These are phyloP conservation scores for Drosophila cognata DNA, from an alignment of 2,888 invertebrate genomes.

Conservation along the genomic window DNA sequence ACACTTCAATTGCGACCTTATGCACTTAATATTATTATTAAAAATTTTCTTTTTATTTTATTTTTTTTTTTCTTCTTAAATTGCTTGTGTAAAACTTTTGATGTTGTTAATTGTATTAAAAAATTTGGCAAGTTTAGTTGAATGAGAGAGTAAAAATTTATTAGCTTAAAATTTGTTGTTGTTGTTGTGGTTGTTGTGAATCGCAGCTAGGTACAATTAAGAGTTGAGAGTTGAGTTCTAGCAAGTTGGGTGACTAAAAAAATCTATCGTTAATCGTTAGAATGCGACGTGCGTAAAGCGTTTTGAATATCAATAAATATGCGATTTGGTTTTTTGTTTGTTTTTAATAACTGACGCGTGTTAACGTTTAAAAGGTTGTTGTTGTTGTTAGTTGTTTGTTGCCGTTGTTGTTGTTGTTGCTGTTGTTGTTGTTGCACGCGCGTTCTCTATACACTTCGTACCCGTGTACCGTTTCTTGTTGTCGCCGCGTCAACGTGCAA, in stretches of 20 bases:
- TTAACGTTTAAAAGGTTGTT: constrained; percentile 55
- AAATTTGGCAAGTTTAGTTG: constrained; percentile 72
- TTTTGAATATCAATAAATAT: constrained; percentile 55
- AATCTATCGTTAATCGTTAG: constrained; percentile 29
- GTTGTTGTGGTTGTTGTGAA: constrained; percentile 35
- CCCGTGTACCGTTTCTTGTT: constrained; percentile 72
- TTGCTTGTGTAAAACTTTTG: constrained; percentile 39
- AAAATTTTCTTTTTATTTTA: constrained; percentile 32
- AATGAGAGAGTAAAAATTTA: constrained; percentile 51
- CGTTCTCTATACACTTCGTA: constrained; percentile 51
- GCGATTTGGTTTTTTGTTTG: constrained; percentile 23
- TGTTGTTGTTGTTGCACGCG: constrained; percentile 58
- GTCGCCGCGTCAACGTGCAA: constrained; percentile 84
- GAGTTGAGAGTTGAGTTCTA: constrained; percentile 49
- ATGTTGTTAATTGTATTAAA: constrained; percentile 29
- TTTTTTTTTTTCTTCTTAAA: constrained; percentile 15
- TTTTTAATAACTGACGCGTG: constrained; percentile 48
- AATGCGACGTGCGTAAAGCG: constrained; percentile 51
- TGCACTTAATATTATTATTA: constrained; percentile 55
- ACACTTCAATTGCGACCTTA: constrained; percentile 76
- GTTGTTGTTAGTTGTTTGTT: constrained; percentile 23
- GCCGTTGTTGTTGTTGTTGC: constrained; percentile 42
- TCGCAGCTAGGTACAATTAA: constrained; percentile 73
- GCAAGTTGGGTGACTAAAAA: constrained; percentile 42
- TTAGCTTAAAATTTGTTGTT: constrained; percentile 47